These are phyloP conservation scores for Schizothorax lantsangensis DNA, from an alignment of 2,797 vertebrate genomes.

Conservation along the genomic window DNA sequence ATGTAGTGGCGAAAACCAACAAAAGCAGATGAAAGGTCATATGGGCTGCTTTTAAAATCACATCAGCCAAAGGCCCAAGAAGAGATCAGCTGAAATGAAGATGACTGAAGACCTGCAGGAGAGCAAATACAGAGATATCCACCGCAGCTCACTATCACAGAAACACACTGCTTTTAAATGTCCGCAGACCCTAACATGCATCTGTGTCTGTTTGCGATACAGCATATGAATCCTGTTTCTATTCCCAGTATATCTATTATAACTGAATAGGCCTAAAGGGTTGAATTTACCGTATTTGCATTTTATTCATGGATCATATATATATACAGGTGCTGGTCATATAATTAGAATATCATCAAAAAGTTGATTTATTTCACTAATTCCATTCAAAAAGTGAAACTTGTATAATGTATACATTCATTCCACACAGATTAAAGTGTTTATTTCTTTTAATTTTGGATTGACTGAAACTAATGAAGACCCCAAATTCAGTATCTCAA, in stretches of 20 bases:
- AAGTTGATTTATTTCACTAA: no score
- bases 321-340: no score
- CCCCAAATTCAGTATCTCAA: no score
- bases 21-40: conserved; percentile 1
- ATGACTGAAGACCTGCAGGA: conserved; percentile 1
- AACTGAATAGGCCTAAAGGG: not conserved
- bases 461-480: no score
- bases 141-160: not conserved
- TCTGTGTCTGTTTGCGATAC: not conserved
- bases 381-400: no score
- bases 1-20: conserved; percentile 17
- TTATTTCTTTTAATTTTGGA: no score
- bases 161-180: not conserved
- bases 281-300: not conserved
- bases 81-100: conserved; percentile 26
- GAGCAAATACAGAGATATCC: conserved; percentile 9
- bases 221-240: conserved; percentile 12
- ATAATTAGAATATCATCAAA: no score
- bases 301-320: not conserved
- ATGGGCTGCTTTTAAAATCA: conserved; percentile 24
- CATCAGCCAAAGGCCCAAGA: conserved; percentile 1
- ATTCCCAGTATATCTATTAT: not conserved
- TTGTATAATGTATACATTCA: no score
- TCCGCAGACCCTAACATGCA: not conserved
- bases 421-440: no score